phyloP scores from a whole-genome alignment of 2,113 vertebrate species.

The Mirza zaza region DNA sequence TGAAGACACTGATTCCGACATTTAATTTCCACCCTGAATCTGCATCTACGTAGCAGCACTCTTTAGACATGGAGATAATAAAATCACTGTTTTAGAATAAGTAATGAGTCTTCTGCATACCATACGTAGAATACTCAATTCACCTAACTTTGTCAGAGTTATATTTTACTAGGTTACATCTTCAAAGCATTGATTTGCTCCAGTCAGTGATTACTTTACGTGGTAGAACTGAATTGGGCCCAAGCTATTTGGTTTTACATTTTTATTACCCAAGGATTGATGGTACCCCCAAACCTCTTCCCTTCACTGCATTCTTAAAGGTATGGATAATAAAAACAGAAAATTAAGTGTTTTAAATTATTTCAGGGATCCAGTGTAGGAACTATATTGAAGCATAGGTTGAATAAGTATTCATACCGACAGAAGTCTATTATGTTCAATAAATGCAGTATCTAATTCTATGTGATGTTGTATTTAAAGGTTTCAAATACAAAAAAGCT shows the following conservation, averaged over 20 bases:
- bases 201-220: slow-evolving; percentile 37
- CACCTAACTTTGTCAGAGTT: slow-evolving; percentile 25
- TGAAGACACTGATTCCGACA: background rate
- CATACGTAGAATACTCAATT: background rate
- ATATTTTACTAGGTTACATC: background rate
- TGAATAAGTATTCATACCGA: background rate
- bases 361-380: background rate
- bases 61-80: background rate
- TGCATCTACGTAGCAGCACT: background rate
- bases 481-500: background rate
- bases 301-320: slow-evolving; percentile 34
- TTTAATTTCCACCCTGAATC: background rate
- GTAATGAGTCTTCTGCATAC: background rate
- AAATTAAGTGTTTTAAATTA: slow-evolving; percentile 46
- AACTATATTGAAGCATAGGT: background rate
- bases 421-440: background rate
- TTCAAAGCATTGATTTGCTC: slow-evolving; percentile 35
- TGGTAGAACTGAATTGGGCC: background rate
- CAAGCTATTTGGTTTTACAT: background rate
- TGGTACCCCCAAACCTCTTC: background rate
- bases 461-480: slow-evolving; percentile 18
- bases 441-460: slow-evolving; percentile 37
- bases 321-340: slow-evolving; percentile 15
- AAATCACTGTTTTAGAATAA: slow-evolving; percentile 25
- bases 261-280: slow-evolving; percentile 39